Evolutionary conservation across 2,888 invertebrate genomes (phyloP), one percentile per base, ranked within the genome.

Genomic region (Netelia virgata): DNA sequence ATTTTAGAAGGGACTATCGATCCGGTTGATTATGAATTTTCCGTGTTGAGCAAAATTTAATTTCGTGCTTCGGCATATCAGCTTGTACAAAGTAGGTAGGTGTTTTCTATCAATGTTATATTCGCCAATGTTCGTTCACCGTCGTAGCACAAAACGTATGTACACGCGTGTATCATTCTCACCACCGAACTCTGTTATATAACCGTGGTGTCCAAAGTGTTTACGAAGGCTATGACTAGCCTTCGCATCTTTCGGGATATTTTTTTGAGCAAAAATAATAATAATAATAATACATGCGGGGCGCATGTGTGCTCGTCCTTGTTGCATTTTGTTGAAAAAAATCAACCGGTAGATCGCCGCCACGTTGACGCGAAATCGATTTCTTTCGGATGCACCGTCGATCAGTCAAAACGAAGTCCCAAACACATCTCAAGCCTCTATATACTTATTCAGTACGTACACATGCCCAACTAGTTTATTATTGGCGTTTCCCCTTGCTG

Each of bases 401-500:
- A 50, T 63, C 66, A 47, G 77, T 53, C 36, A 36, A 36, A 53
- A 61, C 55, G 61, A 69, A 68, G 69, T 28, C 55, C 20, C 72
- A 59, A 59, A n/a, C 41, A 36, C 41, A 64, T 11, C 9, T 2
- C 41, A 3, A 10, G 41, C n/a, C 16, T 41, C 10, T 43, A 16
- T 16, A 55, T 57, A n/a, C n/a, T n/a, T n/a, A 41, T 47, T 14
- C 41, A 72, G 36, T 55, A 41, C 5, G 10, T 23, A 11, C 23
- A 63, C 18, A 23, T 28, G 50, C 11, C 50, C 80, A 77, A 36
- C 6, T 36, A 55, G 83, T 87, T 86, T 87, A 87, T 87, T 87
- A 87, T 86, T 87, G 86, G 87, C 81, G 78, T 63, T 70, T 47
- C 77, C 73, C 86, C 64, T 70, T 20, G 83, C 78, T 64, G 72